These are phyloP conservation scores for Glomeris marginata DNA, from an alignment of 2,888 invertebrate genomes.

Conservation along the genomic window DNA sequence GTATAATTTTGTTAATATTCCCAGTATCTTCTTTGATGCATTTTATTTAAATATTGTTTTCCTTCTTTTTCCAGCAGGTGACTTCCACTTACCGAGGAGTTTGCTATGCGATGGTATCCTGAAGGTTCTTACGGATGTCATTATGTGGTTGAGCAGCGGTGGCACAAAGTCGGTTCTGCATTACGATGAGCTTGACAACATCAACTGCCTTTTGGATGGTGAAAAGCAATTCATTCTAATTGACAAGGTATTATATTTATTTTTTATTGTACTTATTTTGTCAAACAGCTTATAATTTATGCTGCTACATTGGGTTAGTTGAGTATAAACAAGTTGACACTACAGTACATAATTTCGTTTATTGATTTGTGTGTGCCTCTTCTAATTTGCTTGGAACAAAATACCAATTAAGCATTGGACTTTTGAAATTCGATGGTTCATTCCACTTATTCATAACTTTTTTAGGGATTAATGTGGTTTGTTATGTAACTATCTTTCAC, in stretches of 20 bases:
- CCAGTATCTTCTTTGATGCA: neutral
- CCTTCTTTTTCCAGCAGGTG: no score
- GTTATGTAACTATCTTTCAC: no score
- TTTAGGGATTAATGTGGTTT: neutral
- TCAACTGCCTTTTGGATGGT: slow-evolving; percentile 26
- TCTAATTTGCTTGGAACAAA: no score
- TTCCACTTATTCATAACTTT: neutral
- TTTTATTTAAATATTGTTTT: no score
- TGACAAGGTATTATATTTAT: slow-evolving; percentile 20
- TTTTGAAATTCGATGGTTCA: no score
- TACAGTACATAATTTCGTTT: neutral
- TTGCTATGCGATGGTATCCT: slow-evolving; percentile 25
- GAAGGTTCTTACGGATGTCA: slow-evolving; percentile 20
- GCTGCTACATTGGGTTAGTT: no score
- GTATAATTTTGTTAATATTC: neutral
- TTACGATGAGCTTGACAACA: slow-evolving; percentile 24
- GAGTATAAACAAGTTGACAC: neutral
- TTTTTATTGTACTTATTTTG: no score
- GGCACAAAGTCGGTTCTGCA: slow-evolving; percentile 25
- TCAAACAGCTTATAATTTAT: no score
- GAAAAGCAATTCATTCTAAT: slow-evolving; percentile 23
- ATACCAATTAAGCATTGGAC: no score
- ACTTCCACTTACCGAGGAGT: slow-evolving; percentile 22
- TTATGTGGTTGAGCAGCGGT: slow-evolving; percentile 26
- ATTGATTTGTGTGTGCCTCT: no score